Conservation (phyloP, 2,888 invertebrate species). For the Scrobipalpa atriplicella region DNA sequence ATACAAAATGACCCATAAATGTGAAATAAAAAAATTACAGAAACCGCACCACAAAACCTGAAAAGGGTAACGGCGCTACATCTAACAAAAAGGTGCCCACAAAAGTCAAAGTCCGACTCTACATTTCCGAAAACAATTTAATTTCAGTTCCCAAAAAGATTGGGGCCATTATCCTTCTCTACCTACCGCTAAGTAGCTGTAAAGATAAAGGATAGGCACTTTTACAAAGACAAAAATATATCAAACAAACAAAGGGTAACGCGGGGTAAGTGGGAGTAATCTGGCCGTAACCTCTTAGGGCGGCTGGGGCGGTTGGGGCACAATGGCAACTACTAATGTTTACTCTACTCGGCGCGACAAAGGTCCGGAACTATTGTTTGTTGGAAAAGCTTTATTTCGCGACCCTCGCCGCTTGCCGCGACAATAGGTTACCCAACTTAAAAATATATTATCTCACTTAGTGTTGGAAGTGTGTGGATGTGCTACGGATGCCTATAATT, state of each 20-base stretch:
- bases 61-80: not conserved
- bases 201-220: slow-evolving; percentile 33
- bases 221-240: slow-evolving; percentile 60
- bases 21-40: not conserved
- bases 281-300: slow-evolving; percentile 70
- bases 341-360: slow-evolving; percentile 79
- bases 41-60: not conserved
- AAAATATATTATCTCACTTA: slow-evolving; percentile 32
- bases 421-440: slow-evolving; percentile 82
- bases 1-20: not conserved
- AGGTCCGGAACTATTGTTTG: slow-evolving; percentile 83
- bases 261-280: slow-evolving; percentile 70
- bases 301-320: slow-evolving; percentile 43
- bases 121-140: slow-evolving; percentile 19
- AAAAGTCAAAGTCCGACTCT: slow-evolving; percentile 28
- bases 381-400: slow-evolving; percentile 81
- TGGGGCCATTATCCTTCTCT: slow-evolving; percentile 22
- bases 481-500: not conserved
- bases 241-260: slow-evolving; percentile 72
- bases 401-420: slow-evolving; percentile 75
- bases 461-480: slow-evolving; percentile 30
- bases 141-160: slow-evolving; percentile 19
- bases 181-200: slow-evolving; percentile 22
- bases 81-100: not conserved
- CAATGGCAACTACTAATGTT: slow-evolving; percentile 80